Evolutionary conservation across 1,140 invertebrate genomes (phyloP).

Genomic region (Camponotus floridanus): DNA sequence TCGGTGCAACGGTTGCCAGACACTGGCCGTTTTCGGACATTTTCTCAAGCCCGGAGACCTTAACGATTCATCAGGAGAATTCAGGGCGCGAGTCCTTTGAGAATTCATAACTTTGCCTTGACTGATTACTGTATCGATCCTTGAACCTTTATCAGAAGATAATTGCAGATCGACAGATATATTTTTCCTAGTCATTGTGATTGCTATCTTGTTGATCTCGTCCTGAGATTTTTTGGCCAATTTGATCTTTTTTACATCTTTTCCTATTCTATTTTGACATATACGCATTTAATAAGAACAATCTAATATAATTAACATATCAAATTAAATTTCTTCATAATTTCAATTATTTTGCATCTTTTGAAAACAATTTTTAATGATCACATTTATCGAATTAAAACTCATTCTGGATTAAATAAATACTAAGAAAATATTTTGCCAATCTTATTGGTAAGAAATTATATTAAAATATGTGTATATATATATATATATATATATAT

Average conservation of each 20-base stretch:
- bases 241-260: not conserved
- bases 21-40: slow-evolving; percentile 55
- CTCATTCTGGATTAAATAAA: not conserved
- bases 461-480: slow-evolving; percentile 5
- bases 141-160: slow-evolving; percentile 11
- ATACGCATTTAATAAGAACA: not conserved
- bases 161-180: slow-evolving; percentile 19
- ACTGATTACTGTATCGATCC: slow-evolving; percentile 20
- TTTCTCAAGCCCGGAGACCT: slow-evolving; percentile 67
- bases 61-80: slow-evolving; percentile 50
- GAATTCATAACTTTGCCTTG: slow-evolving; percentile 34
- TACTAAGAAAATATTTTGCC: slow-evolving; percentile 2
- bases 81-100: slow-evolving; percentile 46
- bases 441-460: not conserved
- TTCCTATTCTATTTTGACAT: slow-evolving; percentile 13
- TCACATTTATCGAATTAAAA: not conserved
- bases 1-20: slow-evolving; percentile 68
- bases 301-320: no score
- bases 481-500: not conserved
- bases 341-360: not conserved
- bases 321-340: not conserved
- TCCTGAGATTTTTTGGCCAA: not conserved
- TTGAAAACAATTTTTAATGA: slow-evolving; percentile 5
- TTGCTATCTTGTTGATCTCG: not conserved
- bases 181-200: not conserved